Evolutionary conservation across 2,797 vertebrate genomes (phyloP).

Genomic region (Channallabes apus): DNA sequence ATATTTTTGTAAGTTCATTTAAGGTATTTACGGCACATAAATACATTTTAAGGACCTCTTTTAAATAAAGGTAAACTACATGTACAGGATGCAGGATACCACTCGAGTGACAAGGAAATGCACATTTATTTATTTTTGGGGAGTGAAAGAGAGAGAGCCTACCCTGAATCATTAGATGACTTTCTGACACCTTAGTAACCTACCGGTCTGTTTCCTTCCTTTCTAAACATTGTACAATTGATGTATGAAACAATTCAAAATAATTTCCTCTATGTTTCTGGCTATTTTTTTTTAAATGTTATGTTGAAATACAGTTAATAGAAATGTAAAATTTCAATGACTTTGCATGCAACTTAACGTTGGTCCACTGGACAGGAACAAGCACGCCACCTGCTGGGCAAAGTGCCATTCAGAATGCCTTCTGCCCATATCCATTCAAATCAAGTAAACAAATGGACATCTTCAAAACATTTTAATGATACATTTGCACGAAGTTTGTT

Average conservation of each 20-base stretch:
- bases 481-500: conserved; percentile 52
- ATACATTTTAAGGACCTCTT: neutral
- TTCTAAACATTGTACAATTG: neutral
- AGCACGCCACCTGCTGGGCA: conserved; percentile 47
- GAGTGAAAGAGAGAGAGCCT: neutral
- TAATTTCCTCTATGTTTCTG: neutral
- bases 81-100: neutral
- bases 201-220: neutral
- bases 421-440: conserved; percentile 24
- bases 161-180: neutral
- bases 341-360: neutral
- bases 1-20: neutral
- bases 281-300: neutral
- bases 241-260: neutral
- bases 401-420: neutral
- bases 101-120: neutral
- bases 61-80: neutral
- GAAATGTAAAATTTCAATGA: neutral
- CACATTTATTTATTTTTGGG: neutral
- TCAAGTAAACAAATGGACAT: conserved; percentile 45
- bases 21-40: neutral
- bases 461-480: conserved; percentile 42
- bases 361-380: conserved; percentile 16
- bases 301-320: neutral
- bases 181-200: conserved; percentile 6